Evolutionary conservation across 2,113 vertebrate species (phyloP), one percentile per base, ranked within the genome.

Genomic region (Macrotis lagotis): DNA sequence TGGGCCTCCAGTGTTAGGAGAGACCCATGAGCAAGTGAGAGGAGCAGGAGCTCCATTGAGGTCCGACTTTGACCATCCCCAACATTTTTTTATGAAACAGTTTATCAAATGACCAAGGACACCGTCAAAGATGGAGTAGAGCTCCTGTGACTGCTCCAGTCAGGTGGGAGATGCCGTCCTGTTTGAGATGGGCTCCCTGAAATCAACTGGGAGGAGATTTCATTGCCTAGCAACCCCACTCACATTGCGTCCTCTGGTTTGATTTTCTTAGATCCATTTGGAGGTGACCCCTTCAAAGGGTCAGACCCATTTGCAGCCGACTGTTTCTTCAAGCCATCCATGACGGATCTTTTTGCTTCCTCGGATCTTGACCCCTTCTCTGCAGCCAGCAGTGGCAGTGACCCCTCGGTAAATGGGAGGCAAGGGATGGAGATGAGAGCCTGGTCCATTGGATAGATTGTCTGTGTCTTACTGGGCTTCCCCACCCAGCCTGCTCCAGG

Each of bases 221-320:
- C 14, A 11, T 19, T n/a, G 88, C 9, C 7, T 28, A 22, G 88
- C 48, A 3, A 22, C 26, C 88, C 48, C 16, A 25, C 88, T 89
- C 48, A 89, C 16, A 11, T 6, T 31, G 89, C 49, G 25, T 83
- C n/a, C 66, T 83, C 25, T 19, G 51, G 9, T 6, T 37, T 93
- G 28, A 95, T 90, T 95, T 93, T 44, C 96, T 88, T 96, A 99
- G 99, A 99, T 98, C 99, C 99, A 0, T 99, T 99, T 90, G 99
- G 99, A 92, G 99, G 99, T 89, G 99, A 99, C 98, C 99, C 99
- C 50, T 99, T 99, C 97, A 99, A 99, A 99, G 99, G 99, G 95
- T 99, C 99, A 7, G 99, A 99, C 97, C 99, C 99, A 47, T 99
- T 99, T 98, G 99, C 99, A 51, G 98, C 99, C 94, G 99, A 99